phyloP scores from a whole-genome alignment of 2,797 vertebrate species.

The Sebastes variabilis region DNA sequence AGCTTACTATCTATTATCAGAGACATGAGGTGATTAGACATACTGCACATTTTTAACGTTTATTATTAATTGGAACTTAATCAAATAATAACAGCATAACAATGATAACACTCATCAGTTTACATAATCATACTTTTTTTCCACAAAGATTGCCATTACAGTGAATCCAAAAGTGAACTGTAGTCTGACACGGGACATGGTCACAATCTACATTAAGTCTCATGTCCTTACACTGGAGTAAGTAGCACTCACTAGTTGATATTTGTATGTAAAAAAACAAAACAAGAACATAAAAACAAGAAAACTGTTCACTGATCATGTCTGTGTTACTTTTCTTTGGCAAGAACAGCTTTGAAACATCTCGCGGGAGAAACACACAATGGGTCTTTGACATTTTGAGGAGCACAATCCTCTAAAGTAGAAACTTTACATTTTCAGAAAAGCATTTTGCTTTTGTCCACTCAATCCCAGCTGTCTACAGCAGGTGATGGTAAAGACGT shows the following conservation, averaged over 20 bases:
- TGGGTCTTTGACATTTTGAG: constrained; percentile 57
- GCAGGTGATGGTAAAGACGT: constrained; percentile 80
- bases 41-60: constrained; percentile 69
- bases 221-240: constrained; percentile 63
- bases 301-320: constrained; percentile 58
- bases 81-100: constrained; percentile 78
- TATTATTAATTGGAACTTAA: constrained; percentile 84
- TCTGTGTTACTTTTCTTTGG: constrained; percentile 74
- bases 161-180: constrained; percentile 71
- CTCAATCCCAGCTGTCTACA: constrained; percentile 74
- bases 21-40: background rate
- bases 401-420: constrained; percentile 66
- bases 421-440: constrained; percentile 73
- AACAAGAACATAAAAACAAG: constrained; percentile 54
- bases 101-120: constrained; percentile 79
- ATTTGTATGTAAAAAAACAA: constrained; percentile 59
- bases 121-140: constrained; percentile 68
- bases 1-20: background rate
- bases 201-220: constrained; percentile 61
- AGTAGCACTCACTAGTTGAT: constrained; percentile 64
- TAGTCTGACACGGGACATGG: constrained; percentile 65
- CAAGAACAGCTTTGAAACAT: constrained; percentile 69
- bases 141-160: constrained; percentile 78
- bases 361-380: constrained; percentile 56
- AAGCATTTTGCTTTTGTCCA: constrained; percentile 61